Conservation (phyloP, 2,888 invertebrate genomes). For the Caenorhabditis sp. region DNA sequence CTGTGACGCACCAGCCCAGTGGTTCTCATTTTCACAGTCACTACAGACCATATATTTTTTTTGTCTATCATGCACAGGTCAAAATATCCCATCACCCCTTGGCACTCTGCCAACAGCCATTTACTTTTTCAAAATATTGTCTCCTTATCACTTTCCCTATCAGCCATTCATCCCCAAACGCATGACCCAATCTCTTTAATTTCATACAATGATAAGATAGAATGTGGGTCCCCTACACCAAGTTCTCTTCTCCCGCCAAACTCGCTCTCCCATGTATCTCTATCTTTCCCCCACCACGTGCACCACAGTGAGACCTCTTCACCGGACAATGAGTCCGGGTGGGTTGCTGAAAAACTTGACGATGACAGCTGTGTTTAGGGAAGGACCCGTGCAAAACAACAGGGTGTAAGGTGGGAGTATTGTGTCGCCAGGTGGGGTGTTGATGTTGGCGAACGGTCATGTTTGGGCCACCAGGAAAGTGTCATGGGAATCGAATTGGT, state of each 20-base stretch:
- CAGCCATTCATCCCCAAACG: neutral
- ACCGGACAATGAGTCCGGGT: conserved; percentile 21
- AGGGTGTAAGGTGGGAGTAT: neutral
- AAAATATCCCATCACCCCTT: too few relatives aligned
- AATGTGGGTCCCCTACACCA: neutral
- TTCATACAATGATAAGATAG: conserved; percentile 21
- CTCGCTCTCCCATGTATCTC: neutral
- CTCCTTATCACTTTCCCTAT: neutral
- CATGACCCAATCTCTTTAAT: conserved; percentile 6
- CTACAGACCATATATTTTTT: too few relatives aligned
- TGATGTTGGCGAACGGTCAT: too few relatives aligned
- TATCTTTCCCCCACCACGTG: neutral
- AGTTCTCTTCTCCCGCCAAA: neutral
- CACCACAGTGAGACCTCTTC: conserved; percentile 7
- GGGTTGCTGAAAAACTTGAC: neutral
- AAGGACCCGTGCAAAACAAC: neutral
- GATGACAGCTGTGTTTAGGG: conserved; percentile 2
- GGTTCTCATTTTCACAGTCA: too few relatives aligned
- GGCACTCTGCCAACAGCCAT: conserved; percentile 3
- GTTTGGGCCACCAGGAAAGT: too few relatives aligned
- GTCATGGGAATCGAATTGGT: neutral
- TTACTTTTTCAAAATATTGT: neutral
- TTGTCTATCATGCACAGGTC: too few relatives aligned
- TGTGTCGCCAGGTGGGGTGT: too few relatives aligned
- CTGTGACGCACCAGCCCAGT: too few relatives aligned